Evolutionary conservation across 2,797 vertebrate genomes (phyloP), one percentile per base, ranked within the genome.

Genomic region (Argya squamiceps): DNA sequence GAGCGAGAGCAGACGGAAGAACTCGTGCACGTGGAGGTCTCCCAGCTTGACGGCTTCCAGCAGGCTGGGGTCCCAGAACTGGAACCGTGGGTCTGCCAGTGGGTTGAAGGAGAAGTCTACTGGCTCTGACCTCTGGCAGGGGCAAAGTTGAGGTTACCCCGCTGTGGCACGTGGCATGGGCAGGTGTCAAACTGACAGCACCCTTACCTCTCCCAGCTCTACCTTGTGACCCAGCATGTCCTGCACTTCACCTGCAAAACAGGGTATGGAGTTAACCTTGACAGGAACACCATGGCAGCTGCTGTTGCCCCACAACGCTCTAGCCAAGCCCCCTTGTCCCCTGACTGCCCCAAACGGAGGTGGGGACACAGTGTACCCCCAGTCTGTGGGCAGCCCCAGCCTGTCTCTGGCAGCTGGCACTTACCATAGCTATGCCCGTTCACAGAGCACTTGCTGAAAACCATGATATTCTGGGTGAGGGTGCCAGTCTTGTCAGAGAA

Each of bases 381-480:
- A 19, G 5, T 43, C 23, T 5, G 4, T 9, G 10, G 52, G 39
- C 73, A 73, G 27, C 5, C 15, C 15, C 68, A n/a, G 34, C 26
- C 39, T 2, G 1, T 7, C 41, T 36, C 49, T 6, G 3, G 44
- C 12, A n/a, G 37, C n/a, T 4, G 0, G 49, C 0, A 18, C 96
- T 84, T 85, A 99, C 99, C 99, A 0, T 99, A 99, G 81, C 98
- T 98, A 80, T 95, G 98, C 52, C 99, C 98, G 0, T 98, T 98
- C 95, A 99, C 98, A 26, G 99, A 99, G 97, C 99, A 99, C 96
- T 99, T 99, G 98, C 98, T 99, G 97, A 99, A 99, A 95, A 97
- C 98, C 99, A 99, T 99, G 97, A 99, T 99, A 97, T 99, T 99
- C 97, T 99, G 99, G 32, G 99, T 99, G 77, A 99, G 99, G 43